Evolutionary conservation across 2,888 invertebrate species (phyloP), one percentile per base, ranked within the genome.

Genomic region (Euproctis similis): DNA sequence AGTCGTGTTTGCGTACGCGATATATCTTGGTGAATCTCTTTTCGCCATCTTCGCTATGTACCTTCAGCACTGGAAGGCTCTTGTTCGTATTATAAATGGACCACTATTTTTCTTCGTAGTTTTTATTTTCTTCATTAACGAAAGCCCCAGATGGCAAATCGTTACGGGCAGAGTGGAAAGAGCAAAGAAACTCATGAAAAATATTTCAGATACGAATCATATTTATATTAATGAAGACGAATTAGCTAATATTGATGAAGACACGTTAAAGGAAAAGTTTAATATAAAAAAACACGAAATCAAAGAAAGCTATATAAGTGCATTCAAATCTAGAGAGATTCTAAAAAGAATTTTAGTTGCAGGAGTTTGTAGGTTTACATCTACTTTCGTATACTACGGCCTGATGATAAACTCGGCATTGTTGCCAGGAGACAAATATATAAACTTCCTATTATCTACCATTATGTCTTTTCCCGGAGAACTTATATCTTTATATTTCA

Each of bases 381-480:
- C 63, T 0, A 66, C 53, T 11, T 81, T 80, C 26, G 71, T 78
- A 5, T 81, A 80, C 37, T 77, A 73, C 26, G 78, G 80, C 0
- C 27, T 81, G 31, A 63, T 76, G 57, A 53, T 76, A 11, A 75
- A 77, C 34, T 73, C 77, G 0, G 80, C 78, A 1, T 68, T 49
- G 42, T 42, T 81, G 9, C 77, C 81, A 0, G 81, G 81, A 0
- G 56, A 75, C 28, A 80, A 76, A 29, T 74, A 80, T 28, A 57
- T 59, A 1, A 80, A 78, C 42, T 81, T 80, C 30, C 34, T 77
- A 8, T 44, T 81, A 24, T 46, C 70, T 1, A 70, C 78, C 0
- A 42, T 76, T 18, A 74, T 76, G 68, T 78, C 77, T 0, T 77
- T 74, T 21, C 81, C 80, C 0, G 81, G 80, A 1, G 80, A 80